Conservation (phyloP, 2,888 invertebrate species). For the Sinelater perroti region DNA sequence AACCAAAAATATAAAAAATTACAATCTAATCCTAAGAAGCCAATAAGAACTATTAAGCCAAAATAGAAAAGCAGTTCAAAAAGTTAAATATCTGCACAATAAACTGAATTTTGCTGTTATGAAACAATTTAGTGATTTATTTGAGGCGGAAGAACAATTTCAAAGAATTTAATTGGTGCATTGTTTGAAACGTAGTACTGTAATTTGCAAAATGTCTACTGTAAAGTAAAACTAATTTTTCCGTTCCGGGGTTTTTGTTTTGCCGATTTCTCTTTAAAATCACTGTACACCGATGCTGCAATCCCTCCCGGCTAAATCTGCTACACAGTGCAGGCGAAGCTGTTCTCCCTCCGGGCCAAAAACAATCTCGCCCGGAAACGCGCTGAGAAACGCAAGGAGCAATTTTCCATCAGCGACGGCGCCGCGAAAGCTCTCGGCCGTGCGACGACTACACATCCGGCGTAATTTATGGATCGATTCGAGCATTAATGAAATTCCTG, state of each 20-base stretch:
- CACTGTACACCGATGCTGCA: conserved; percentile 2
- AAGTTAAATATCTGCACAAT: too few relatives aligned
- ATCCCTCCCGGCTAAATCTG: too few relatives aligned
- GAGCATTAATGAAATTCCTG: conserved; percentile 38
- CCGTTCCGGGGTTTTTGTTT: neutral
- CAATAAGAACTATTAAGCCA: too few relatives aligned
- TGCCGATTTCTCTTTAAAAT: neutral
- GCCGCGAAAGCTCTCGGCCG: conserved; percentile 25
- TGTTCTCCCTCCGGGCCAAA: conserved; percentile 27
- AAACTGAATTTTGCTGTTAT: too few relatives aligned
- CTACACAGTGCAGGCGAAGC: conserved; percentile 12
- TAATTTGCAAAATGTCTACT: neutral
- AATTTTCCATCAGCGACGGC: conserved; percentile 31
- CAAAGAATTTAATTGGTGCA: neutral
- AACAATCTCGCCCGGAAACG: conserved; percentile 31
- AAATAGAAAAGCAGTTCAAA: too few relatives aligned
- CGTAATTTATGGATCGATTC: conserved; percentile 38
- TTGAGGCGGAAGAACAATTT: too few relatives aligned
- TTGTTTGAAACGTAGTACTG: neutral
- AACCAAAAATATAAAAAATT: too few relatives aligned
- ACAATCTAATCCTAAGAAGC: too few relatives aligned
- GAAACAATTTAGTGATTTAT: too few relatives aligned
- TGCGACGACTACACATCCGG: conserved; percentile 29
- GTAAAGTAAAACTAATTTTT: neutral
- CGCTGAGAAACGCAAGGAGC: conserved; percentile 35